A percentile compares a stretch with the other conserved stretches of the same genome.
phyloP scores from a whole-genome alignment of 2,888 invertebrate species.

The Cybosia mesomella region DNA sequence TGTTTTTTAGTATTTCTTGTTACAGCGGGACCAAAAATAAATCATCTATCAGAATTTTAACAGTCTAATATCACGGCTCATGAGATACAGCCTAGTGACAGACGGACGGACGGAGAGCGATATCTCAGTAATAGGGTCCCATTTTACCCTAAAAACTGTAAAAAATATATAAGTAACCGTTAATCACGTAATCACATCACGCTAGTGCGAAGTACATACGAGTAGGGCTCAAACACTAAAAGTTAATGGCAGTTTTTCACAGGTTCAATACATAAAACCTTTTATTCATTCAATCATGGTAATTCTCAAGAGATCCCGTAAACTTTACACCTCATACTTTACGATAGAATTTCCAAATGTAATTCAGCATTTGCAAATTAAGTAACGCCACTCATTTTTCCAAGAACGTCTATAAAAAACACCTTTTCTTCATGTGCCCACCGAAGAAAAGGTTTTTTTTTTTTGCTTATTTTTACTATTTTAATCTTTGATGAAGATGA shows the following conservation, averaged over 20 bases:
- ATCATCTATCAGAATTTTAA: too few species aligned
- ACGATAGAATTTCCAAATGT: slow-evolving; percentile 19
- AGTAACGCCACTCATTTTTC: neutral
- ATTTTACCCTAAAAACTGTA: too few species aligned
- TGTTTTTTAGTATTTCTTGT: too few species aligned
- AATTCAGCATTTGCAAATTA: slow-evolving; percentile 15
- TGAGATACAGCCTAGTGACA: too few species aligned
- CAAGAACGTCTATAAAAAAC: slow-evolving; percentile 12
- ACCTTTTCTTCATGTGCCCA: neutral
- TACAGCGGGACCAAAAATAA: too few species aligned
- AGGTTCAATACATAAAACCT: slow-evolving; percentile 7
- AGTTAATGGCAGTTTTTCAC: neutral
- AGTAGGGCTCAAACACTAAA: neutral
- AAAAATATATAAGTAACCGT: neutral
- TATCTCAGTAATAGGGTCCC: too few species aligned
- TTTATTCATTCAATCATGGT: slow-evolving; percentile 5
- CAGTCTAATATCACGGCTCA: too few species aligned
- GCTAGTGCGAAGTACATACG: too few species aligned
- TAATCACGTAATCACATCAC: neutral
- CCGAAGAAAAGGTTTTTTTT: too few species aligned
- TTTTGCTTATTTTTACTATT: too few species aligned
- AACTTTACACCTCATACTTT: slow-evolving; percentile 16
- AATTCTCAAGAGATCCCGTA: neutral
- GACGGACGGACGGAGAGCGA: too few species aligned
- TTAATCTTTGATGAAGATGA: too few species aligned